phyloP scores from a whole-genome alignment of 2,113 vertebrate genomes.

The Felis catus region DNA sequence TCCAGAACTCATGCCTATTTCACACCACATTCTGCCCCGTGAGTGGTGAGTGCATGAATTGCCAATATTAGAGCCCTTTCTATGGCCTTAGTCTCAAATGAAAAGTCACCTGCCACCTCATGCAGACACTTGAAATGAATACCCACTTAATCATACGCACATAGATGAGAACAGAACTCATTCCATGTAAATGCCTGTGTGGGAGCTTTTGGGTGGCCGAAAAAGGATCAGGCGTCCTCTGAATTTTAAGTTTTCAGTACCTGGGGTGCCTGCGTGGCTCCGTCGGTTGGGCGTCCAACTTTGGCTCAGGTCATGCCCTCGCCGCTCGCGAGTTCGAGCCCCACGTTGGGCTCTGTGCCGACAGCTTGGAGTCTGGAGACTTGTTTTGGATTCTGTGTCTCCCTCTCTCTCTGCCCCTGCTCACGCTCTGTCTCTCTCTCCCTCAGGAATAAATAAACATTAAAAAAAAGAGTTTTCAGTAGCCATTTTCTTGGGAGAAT shows the following conservation, averaged over 20 bases:
- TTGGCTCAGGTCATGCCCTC: too few relatives aligned
- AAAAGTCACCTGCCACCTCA: not conserved
- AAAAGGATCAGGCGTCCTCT: not conserved
- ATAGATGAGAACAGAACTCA: not conserved
- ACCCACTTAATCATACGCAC: not conserved
- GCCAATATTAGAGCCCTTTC: not conserved
- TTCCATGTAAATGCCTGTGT: not conserved
- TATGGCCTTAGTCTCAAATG: not conserved
- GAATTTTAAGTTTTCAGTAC: not conserved
- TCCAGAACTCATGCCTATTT: not conserved
- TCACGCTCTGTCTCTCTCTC: too few relatives aligned
- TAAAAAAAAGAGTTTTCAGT: not conserved
- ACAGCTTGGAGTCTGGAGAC: too few relatives aligned
- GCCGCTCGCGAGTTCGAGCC: too few relatives aligned
- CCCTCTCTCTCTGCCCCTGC: too few relatives aligned
- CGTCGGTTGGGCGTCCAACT: too few relatives aligned
- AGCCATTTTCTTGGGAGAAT: not conserved
- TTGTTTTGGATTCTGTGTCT: too few relatives aligned
- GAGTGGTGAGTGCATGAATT: not conserved
- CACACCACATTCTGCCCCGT: accelerated
- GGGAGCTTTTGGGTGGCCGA: not conserved
- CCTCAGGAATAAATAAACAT: too few relatives aligned
- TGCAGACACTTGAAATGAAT: not conserved
- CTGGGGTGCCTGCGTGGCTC: too few relatives aligned
- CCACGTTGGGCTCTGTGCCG: too few relatives aligned